Evolutionary conservation across 2,113 vertebrate species (phyloP), one percentile per base, ranked within the genome.

Genomic region (Tympanuchus pallidicinctus): DNA sequence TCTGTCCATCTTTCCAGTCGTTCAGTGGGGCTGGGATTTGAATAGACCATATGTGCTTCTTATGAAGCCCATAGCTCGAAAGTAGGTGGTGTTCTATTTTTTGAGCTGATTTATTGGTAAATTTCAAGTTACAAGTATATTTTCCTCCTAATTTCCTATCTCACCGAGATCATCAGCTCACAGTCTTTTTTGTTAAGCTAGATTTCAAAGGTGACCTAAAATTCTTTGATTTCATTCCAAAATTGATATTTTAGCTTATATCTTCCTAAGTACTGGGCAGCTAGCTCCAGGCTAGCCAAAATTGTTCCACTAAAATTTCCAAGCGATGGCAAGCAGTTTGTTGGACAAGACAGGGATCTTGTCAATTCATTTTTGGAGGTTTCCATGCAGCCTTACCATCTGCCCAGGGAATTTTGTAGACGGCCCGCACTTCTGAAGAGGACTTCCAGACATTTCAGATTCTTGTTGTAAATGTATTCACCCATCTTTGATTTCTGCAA

Each of bases 1-100:
- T 70, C 89, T 89, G 92, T 82, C 86, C 81, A 89, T 91, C 92
- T 93, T 95, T 90, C 77, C 92, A 90, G 86, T 16, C 90, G 48
- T 78, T 79, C 89, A 22, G 1, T 2, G 1, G 70, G 74, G 52
- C 59, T 89, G 63, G 19, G 80, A 63, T 76, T n/a, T 73, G 77
- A 65, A 85, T 52, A 86, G 42, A 71, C 61, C 86, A 77, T 21
- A 60, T 47, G 16, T 61, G 66, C 66, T 93, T 50, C 89, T 65
- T 54, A 45, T 56, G n/a, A 77, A 89, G 69, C 60, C 50, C 69
- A 59, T 2, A 77, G 81, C 60, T 93, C 82, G 67, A 34, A 48
- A 61, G 40, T 4, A 45, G 6, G 79, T 9, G 27, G 10, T 28
- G 71, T 76, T 47, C 14, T 40, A 34, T 34, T 48, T 84, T 90